Evolutionary conservation across 2,113 vertebrate genomes (phyloP).

Genomic region (Anolis carolinensis): DNA sequence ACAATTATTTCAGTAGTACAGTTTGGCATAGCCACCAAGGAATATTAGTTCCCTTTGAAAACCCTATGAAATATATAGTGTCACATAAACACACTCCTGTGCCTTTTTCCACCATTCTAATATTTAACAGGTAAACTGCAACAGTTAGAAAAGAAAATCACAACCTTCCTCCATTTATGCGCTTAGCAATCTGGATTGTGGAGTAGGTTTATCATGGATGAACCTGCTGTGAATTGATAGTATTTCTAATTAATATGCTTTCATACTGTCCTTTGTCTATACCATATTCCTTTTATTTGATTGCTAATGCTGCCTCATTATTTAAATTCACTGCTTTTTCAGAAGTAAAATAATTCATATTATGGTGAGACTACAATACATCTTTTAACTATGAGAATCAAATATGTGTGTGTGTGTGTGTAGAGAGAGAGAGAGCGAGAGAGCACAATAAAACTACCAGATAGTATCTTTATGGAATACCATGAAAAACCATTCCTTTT

Average conservation of each 20-base stretch:
- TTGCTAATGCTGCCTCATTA: constrained; percentile 53
- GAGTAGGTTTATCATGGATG: constrained; percentile 51
- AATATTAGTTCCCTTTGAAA: no score
- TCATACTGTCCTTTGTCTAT: constrained; percentile 39
- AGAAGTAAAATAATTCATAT: constrained; percentile 42
- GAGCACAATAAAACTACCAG: neutral
- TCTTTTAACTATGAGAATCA: constrained; percentile 43
- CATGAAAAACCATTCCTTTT: neutral
- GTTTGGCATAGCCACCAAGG: no score
- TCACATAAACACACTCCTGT: no score
- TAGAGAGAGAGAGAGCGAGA: neutral
- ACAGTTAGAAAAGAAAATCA: neutral
- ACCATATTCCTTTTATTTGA: constrained; percentile 42
- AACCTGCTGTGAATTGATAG: constrained; percentile 46
- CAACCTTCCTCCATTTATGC: no score
- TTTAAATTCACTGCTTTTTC: constrained; percentile 55
- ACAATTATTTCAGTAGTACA: no score
- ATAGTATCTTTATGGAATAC: constrained; percentile 37
- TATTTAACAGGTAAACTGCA: neutral
- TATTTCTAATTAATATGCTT: constrained; percentile 48
- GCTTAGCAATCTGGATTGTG: neutral
- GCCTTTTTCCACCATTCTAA: neutral
- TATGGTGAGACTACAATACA: constrained; percentile 38
- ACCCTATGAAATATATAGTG: no score
- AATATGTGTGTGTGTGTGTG: neutral